Evolutionary conservation across 2,797 vertebrate genomes (phyloP).

Genomic region (Sebastes nivosus): DNA sequence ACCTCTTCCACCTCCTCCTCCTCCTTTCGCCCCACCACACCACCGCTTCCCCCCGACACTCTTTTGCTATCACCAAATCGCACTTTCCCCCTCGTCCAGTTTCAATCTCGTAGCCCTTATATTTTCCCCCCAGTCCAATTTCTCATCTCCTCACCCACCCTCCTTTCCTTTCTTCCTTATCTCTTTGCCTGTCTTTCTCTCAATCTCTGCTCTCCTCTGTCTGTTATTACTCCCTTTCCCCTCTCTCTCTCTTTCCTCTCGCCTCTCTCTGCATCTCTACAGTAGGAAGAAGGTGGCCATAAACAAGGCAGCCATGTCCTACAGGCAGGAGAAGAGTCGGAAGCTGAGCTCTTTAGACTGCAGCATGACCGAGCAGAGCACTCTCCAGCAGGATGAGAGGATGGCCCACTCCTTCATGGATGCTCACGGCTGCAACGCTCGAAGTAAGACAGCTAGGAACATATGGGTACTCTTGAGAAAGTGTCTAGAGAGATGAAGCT

Average conservation of each 20-base stretch:
- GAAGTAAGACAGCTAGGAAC: slow-evolving; percentile 82
- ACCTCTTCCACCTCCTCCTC: neutral
- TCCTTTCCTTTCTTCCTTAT: slow-evolving; percentile 51
- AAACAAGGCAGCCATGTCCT: slow-evolving; percentile 91
- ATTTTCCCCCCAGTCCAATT: slow-evolving; percentile 56
- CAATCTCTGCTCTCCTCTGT: slow-evolving; percentile 36
- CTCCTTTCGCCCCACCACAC: neutral
- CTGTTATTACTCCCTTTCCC: slow-evolving; percentile 32
- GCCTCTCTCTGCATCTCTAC: slow-evolving; percentile 28
- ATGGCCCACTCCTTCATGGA: slow-evolving; percentile 92
- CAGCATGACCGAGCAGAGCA: slow-evolving; percentile 93
- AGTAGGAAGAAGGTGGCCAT: slow-evolving; percentile 91
- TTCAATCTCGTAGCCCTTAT: slow-evolving; percentile 59
- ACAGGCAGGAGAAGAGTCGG: slow-evolving; percentile 91
- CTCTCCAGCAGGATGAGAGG: slow-evolving; percentile 90
- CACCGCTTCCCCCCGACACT: slow-evolving; percentile 2
- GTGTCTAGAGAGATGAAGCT: slow-evolving; percentile 32
- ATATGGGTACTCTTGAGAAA: slow-evolving; percentile 53
- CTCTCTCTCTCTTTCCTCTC: slow-evolving; percentile 2
- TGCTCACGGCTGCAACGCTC: slow-evolving; percentile 83
- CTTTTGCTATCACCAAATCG: slow-evolving; percentile 53
- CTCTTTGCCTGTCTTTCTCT: slow-evolving; percentile 49
- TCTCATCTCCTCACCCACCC: slow-evolving; percentile 54
- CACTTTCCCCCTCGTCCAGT: slow-evolving; percentile 43
- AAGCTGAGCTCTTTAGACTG: slow-evolving; percentile 91